phyloP scores from a whole-genome alignment of 2,113 vertebrate species.

The Corythaeola cristata region DNA sequence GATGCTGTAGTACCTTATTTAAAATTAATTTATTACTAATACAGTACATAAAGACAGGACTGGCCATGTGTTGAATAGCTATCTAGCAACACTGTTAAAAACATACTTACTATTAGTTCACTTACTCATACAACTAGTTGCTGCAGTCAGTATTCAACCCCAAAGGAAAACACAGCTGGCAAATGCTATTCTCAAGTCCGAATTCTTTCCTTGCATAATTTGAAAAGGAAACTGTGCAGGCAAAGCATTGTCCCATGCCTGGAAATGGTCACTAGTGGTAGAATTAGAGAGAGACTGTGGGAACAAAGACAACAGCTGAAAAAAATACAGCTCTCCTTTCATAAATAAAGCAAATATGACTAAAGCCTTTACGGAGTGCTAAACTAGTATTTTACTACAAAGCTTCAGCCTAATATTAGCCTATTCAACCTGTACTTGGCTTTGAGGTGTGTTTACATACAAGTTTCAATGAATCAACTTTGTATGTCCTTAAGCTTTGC shows the following conservation, averaged over 20 bases:
- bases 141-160: not conserved
- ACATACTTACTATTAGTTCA: not conserved
- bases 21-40: not conserved
- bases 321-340: not conserved
- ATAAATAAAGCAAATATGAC: not conserved
- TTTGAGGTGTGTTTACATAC: not conserved
- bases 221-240: not conserved
- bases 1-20: not conserved
- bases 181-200: not conserved
- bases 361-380: not conserved
- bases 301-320: not conserved
- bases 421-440: not conserved
- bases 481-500: not conserved
- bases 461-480: not conserved
- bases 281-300: not conserved
- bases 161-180: not conserved
- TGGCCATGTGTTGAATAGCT: not conserved
- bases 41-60: not conserved
- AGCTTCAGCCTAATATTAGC: not conserved
- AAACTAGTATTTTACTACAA: not conserved
- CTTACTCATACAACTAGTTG: not conserved
- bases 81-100: not conserved
- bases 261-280: not conserved
- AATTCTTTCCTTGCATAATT: not conserved
- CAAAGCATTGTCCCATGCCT: not conserved